Evolutionary conservation across 37 sponge, comb jelly and placozoan genomes (phyloP), one percentile per base, ranked within the genome.

Genomic region (Axinella damicornis): DNA sequence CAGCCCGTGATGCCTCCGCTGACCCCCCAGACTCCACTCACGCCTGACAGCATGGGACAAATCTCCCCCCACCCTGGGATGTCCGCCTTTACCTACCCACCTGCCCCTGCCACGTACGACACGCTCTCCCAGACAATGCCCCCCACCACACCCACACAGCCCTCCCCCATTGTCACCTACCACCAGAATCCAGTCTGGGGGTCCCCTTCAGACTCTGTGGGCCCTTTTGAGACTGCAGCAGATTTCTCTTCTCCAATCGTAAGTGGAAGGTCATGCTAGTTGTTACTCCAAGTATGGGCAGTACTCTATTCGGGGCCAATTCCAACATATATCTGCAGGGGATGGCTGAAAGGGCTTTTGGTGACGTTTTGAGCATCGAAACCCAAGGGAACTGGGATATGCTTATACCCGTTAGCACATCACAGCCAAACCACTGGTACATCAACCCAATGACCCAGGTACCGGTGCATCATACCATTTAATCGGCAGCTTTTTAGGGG

Each of bases 1-100:
- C 62, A 84, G 67, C 28, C 63, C 12, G 54, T 46, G 70, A 73
- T 84, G 16, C 79, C 87, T 65, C 85, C 90, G 4, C 57, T 83
- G 46, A 89, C 90, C 0, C 90, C 90, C 22, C 90, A 83, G 46
- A 77, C 90, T 34, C 90, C 90, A 53, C 78, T 83, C 14, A 89
- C 90, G 1, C 90, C 90, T 0, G 90, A 89, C 32, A 75, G 66
- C 32, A 69, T 87, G 64, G 80, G 87, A 13, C 87, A 87, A 67
- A 79, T 88, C n/a, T 88, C 88, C 52, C 88, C 88, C 35, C 88
- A 81, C 53, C 74, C 67, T 16, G 69, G 74, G 22, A 88, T 88
- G 81, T 52, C 72, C 4, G 76, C 82, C 19, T 88, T 88, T 58
- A 80, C 80, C 15, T 88, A 88, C 77, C 82, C 88, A 53, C 61